A percentile compares a stretch with the other conserved stretches of the same genome.
These are phyloP conservation scores for Istiophorus platypterus DNA, from an alignment of 2,113 vertebrate species.

Conservation along the genomic window DNA sequence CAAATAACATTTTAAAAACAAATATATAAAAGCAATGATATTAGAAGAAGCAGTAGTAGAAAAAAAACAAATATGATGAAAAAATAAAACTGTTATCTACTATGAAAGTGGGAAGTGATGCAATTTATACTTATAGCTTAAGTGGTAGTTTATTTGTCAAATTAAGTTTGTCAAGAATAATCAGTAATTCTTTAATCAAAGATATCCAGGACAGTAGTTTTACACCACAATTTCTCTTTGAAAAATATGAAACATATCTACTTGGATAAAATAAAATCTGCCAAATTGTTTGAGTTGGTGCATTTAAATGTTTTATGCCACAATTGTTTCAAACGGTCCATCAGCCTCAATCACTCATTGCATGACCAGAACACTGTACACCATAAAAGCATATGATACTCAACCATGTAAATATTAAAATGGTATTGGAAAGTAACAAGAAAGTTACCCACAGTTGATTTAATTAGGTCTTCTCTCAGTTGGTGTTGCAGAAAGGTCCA, in stretches of 20 bases:
- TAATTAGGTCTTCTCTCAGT: conserved; percentile 8
- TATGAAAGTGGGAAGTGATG: neutral
- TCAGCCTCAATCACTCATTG: neutral
- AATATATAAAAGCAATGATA: neutral
- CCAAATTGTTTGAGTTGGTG: neutral
- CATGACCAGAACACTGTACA: neutral
- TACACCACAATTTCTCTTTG: neutral
- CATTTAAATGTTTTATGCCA: neutral
- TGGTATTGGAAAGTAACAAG: neutral
- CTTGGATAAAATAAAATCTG: neutral
- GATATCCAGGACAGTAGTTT: neutral
- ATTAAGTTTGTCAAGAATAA: neutral
- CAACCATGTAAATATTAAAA: neutral
- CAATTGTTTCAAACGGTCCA: conserved; percentile 1
- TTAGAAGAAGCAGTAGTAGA: neutral
- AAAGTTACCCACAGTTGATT: neutral
- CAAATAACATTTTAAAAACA: neutral
- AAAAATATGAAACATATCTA: neutral
- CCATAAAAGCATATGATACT: neutral
- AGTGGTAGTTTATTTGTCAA: neutral
- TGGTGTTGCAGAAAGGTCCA: conserved; percentile 6
- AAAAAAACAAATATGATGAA: neutral
- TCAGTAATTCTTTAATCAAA: neutral
- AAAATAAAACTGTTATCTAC: neutral
- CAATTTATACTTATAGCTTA: neutral